phyloP scores from a whole-genome alignment of 2,888 invertebrate species.

The Loripinus fragilis region DNA sequence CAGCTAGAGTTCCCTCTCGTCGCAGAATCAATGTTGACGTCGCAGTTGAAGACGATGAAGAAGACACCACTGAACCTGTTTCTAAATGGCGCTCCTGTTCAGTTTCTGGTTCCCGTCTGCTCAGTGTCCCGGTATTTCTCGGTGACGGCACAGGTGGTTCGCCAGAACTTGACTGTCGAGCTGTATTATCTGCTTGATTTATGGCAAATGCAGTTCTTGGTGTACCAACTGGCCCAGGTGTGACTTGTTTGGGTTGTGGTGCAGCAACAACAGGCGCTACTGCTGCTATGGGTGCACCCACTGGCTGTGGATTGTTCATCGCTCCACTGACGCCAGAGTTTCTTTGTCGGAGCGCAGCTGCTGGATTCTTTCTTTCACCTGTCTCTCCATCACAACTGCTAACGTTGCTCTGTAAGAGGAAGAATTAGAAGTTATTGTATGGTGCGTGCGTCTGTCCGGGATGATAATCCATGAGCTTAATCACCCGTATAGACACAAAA shows the following conservation, averaged over 20 bases:
- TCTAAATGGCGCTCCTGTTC: background rate
- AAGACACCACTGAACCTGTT: background rate
- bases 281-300: background rate
- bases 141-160: background rate
- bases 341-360: conserved; percentile 43
- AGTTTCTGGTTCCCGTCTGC: background rate
- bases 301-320: conserved; percentile 1
- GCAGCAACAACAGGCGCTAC: conserved; percentile 6
- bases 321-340: conserved; percentile 26
- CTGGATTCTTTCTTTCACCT: conserved; percentile 35
- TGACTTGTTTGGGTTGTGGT: background rate
- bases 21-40: background rate
- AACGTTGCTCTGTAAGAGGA: too few relatives aligned
- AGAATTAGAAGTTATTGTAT: too few relatives aligned
- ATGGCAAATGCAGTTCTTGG: conserved; percentile 4
- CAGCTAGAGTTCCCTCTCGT: background rate
- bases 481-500: too few relatives aligned
- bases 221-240: background rate
- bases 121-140: background rate
- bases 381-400: conserved; percentile 55
- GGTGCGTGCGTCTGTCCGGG: too few relatives aligned
- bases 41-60: background rate
- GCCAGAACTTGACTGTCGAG: background rate
- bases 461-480: too few relatives aligned
- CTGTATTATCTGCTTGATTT: background rate